A percentile compares a stretch with the other conserved stretches of the same genome.
Conservation (phyloP, 53 echinoderm and acorn worm species). For the Paelopatides confundens region DNA sequence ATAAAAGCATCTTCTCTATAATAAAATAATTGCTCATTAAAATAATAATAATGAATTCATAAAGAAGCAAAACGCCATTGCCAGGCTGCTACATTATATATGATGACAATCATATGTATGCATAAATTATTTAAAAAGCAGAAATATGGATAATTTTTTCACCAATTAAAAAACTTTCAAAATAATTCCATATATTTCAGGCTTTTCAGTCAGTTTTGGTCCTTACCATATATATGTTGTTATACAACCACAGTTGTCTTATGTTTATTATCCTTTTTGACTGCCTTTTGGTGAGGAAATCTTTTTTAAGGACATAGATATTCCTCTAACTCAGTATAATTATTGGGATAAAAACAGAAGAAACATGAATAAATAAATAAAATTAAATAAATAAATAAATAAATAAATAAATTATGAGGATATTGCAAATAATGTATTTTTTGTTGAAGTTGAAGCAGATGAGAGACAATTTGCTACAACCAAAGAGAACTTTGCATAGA, state of each 20-base stretch:
- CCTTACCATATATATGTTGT: not conserved
- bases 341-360: no score
- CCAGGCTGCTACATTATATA: not conserved
- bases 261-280: no score
- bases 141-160: no score
- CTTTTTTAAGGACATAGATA: no score
- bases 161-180: not conserved
- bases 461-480: not conserved
- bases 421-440: not conserved
- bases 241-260: no score
- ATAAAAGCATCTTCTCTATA: conserved; percentile 1
- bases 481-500: conserved; percentile 52
- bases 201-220: not conserved
- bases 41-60: not conserved
- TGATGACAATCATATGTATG: not conserved
- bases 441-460: not conserved
- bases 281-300: no score
- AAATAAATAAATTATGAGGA: not conserved
- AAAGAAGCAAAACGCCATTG: not conserved
- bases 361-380: no score
- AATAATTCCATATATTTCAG: not conserved
- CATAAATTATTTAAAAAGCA: not conserved
- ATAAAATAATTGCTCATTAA: not conserved
- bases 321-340: no score
- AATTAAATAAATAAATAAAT: no score